phyloP scores from a whole-genome alignment of 2,888 invertebrate species.

The Pterobdella sp. region DNA sequence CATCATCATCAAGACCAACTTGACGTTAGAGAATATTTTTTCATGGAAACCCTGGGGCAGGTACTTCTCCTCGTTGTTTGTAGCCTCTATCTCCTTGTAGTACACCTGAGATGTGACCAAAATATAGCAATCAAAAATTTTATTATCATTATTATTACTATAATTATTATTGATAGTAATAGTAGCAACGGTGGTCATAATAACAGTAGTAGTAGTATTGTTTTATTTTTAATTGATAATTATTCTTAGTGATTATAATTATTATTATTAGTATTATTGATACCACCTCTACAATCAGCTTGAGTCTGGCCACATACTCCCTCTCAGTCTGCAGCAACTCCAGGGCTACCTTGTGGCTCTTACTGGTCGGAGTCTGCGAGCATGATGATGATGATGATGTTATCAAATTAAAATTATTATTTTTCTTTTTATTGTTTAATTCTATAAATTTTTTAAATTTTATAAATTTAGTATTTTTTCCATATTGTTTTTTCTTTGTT shows the following conservation, averaged over 20 bases:
- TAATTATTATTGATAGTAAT: background rate
- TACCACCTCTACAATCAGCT: slow-evolving; percentile 1
- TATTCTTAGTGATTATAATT: slow-evolving; percentile 24
- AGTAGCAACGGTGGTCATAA: background rate
- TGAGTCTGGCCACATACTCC: background rate
- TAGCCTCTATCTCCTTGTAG: background rate
- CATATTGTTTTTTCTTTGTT: background rate
- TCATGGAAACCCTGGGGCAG: background rate
- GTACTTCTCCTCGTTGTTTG: background rate
- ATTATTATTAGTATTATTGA: slow-evolving; percentile 11
- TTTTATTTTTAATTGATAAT: slow-evolving; percentile 41
- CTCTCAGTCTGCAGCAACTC: background rate
- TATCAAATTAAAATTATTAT: background rate
- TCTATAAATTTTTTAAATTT: background rate
- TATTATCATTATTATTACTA: slow-evolving; percentile 10
- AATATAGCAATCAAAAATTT: background rate
- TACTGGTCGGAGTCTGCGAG: background rate
- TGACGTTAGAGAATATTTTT: background rate
- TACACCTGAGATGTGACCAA: background rate
- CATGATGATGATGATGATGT: background rate
- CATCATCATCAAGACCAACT: background rate
- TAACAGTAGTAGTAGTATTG: slow-evolving; percentile 45
- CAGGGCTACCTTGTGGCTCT: background rate
- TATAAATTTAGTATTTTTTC: background rate
- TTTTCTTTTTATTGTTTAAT: background rate